Evolutionary conservation across 1,140 invertebrate species (phyloP).

Genomic region (Maniola jurtina): DNA sequence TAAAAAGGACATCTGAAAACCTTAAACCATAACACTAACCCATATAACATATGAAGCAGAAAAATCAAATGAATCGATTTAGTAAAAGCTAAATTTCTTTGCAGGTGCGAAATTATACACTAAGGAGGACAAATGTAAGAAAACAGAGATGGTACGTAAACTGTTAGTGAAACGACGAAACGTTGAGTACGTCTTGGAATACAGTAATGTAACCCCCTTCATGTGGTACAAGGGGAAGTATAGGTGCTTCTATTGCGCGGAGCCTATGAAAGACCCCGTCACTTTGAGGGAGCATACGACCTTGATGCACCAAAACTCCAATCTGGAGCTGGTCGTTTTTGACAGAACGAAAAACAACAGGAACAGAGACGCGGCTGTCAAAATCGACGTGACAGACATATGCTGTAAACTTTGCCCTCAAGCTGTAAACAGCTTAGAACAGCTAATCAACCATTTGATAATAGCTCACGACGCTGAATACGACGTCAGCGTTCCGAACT

Average conservation of each 20-base stretch:
- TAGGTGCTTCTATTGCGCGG: conserved; percentile 64
- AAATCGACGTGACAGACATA: conserved; percentile 64
- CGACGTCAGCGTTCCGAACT: conserved; percentile 63
- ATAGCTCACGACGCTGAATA: conserved; percentile 72
- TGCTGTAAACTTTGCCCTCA: conserved; percentile 57
- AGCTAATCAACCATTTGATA: conserved; percentile 65
- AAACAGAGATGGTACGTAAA: conserved; percentile 59
- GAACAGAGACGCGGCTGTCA: conserved; percentile 67
- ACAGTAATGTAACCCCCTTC: conserved; percentile 67
- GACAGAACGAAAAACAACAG: conserved; percentile 65
- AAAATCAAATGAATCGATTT: neutral
- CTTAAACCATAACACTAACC: neutral
- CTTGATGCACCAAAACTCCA: conserved; percentile 51
- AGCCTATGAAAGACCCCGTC: conserved; percentile 59
- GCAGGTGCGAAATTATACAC: conserved; percentile 64
- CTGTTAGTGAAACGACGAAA: conserved; percentile 58
- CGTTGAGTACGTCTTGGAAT: conserved; percentile 65
- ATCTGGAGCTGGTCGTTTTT: conserved; percentile 57
- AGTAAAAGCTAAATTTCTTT: conserved; percentile 50
- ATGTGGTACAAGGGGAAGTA: conserved; percentile 67
- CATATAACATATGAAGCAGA: neutral
- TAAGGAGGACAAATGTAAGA: conserved; percentile 65
- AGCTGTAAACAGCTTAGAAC: conserved; percentile 47
- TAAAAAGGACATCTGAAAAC: neutral
- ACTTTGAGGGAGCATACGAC: conserved; percentile 53